Evolutionary conservation across 2,113 vertebrate species (phyloP), one percentile per base, ranked within the genome.

Genomic region (Pelobates fuscus): DNA sequence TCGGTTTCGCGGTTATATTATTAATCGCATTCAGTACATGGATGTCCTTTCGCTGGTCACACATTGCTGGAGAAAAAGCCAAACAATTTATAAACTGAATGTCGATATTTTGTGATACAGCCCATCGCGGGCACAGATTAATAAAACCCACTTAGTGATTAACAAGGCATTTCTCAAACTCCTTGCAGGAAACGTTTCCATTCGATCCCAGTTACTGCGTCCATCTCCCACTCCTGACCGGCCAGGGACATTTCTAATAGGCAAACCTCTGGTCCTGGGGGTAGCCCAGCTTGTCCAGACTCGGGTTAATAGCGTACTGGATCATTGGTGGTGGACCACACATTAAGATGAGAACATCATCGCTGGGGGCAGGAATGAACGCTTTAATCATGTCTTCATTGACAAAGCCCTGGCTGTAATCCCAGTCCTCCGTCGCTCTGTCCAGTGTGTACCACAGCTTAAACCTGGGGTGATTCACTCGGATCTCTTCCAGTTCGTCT

Each of bases 301-400:
- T 97, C 70, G 96, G 96, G 89, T 94, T 89, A 86, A 95, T 98
- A 65, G 97, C 97, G 0, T 93, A 97, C 89, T 99, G 95, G 86
- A 99, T 94, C 97, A 98, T 99, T 0, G 96, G 96, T 1, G 96
- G 97, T 2, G 97, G 97, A 0, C 97, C 96, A 0, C 97, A 99
- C 95, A 98, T 94, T 60, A 98, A 91, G 73, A 98, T 87, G 68
- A 98, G 89, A 1, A 92, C 88, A 67, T 97, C 93, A 0, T 91
- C 92, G 0, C 89, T 77, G 0, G 95, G 93, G 0, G 92, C 86
- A 0, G 95, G 96, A 18, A 98, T 89, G 67, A 92, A 94, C 0
- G 93, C 86, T 37, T 84, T 88, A 70, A 99, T 86, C 97, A 98
- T 97, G 27, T 95, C 92, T 65, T 98, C 92, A 8, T 78, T 96